Base-by-base conservation (phyloP, 2,113 vertebrate genomes). In the Nipponia nippon region DNA sequence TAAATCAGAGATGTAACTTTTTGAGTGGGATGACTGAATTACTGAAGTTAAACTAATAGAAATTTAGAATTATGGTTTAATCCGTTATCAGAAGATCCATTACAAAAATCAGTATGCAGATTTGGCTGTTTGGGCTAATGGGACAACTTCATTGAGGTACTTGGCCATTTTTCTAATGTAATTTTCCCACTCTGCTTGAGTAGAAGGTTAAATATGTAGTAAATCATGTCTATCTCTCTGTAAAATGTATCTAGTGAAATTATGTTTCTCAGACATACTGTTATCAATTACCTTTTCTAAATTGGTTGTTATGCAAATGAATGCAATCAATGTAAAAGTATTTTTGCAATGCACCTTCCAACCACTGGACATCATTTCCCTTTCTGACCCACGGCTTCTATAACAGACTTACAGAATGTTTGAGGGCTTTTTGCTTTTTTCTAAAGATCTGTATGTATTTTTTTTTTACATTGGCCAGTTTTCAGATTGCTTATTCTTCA, bases 391-490 rank as follows among this genome's bases (percentile, higher is more conserved):
- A 83, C 76, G 47, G 34, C 90, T 83, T 84, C 76, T 61, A 7
- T 27, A 49, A 27, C 23, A 62, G 17, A n/a, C 13, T 66, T 55
- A 59, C 75, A 46, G 83, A 87, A 23, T 71, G 40, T 93, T 75
- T 65, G 40, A 90, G 62, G 75, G 47, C 66, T 84, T 76, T 89
- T 82, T 97, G 95, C 96, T 94, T 96, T 88, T 55, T 71, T 52
- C 8, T 58, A 12, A 65, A 88, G 91, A 77, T 55, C 88, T 95
- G 21, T 98, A 90, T 98, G 92, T 98, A 94, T 91, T 97, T 59
- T 87, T 98, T 98, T 98, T 98, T 95, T 89, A 98, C 88, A 87
- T 93, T n/a, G 82, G 94, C 95, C 95, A 96, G 89, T 97, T 93
- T 42, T 30, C 83, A 94, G 73, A 72, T 89, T 67, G 47, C 94